Evolutionary conservation across 2,888 invertebrate species (phyloP).

Genomic region (Netelia virgata): DNA sequence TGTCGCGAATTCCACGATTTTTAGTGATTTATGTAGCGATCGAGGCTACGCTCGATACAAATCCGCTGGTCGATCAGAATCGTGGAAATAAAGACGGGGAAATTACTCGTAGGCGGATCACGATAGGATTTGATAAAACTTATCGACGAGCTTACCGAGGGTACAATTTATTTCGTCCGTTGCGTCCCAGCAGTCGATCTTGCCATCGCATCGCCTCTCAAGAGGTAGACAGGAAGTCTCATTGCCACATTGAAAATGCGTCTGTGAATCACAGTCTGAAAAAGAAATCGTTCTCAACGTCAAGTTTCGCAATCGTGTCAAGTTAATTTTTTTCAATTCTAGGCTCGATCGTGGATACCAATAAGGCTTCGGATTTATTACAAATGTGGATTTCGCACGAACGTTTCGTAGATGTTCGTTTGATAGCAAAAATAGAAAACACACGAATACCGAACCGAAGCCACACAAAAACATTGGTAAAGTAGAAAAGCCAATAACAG

Average conservation of each 20-base stretch:
- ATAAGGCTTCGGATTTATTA: neutral
- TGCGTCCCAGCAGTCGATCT: constrained; percentile 92
- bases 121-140: constrained; percentile 36
- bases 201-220: constrained; percentile 89
- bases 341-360: neutral
- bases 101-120: neutral
- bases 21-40: neutral
- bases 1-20: neutral
- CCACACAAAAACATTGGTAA: constrained; percentile 74
- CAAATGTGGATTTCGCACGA: neutral
- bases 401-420: neutral
- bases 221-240: constrained; percentile 90
- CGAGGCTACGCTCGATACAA: neutral
- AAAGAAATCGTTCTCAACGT: constrained; percentile 70
- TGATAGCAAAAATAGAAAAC: constrained; percentile 15
- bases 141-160: constrained; percentile 85
- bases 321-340: neutral
- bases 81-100: too few relatives aligned
- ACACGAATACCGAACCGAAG: constrained; percentile 74
- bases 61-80: neutral
- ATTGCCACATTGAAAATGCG: constrained; percentile 91
- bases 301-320: constrained; percentile 3
- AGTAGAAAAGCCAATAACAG: constrained; percentile 74
- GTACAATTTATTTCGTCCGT: constrained; percentile 91
- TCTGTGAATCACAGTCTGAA: constrained; percentile 89